These are phyloP conservation scores for Eudyptes chrysolophus DNA, from an alignment of 2,113 vertebrate genomes.

Conservation along the genomic window DNA sequence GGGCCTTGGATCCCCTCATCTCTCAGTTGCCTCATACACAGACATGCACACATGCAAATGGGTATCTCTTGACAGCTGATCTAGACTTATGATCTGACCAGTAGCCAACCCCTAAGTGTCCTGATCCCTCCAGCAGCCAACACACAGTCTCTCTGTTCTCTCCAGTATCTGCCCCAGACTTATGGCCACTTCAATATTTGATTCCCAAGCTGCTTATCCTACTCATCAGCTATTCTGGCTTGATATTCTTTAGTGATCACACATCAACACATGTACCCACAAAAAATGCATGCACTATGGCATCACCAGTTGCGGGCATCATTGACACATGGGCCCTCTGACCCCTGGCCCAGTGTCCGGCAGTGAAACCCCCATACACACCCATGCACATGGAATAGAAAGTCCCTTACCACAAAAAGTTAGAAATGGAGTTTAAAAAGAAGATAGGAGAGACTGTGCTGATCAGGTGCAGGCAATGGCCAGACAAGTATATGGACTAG, in stretches of 20 bases:
- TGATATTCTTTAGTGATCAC: not conserved
- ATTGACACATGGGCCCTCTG: not conserved
- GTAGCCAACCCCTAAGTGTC: not conserved
- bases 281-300: not conserved
- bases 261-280: not conserved
- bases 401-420: not conserved
- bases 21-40: not conserved
- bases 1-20: not conserved
- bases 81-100: not conserved
- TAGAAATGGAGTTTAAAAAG: not conserved
- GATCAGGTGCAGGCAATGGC: not conserved
- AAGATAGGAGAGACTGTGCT: not conserved
- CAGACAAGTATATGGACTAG: not conserved
- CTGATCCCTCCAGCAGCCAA: not conserved
- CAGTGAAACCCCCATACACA: not conserved
- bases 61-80: not conserved
- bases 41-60: not conserved
- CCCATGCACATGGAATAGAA: not conserved
- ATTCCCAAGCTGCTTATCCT: not conserved
- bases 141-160: not conserved
- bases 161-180: not conserved
- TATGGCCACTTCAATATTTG: not conserved
- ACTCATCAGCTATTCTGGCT: not conserved
- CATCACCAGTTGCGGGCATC: not conserved
- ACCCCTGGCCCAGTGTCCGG: no score